Evolutionary conservation across 2,797 vertebrate genomes (phyloP).

Genomic region (Miichthys miiuy): DNA sequence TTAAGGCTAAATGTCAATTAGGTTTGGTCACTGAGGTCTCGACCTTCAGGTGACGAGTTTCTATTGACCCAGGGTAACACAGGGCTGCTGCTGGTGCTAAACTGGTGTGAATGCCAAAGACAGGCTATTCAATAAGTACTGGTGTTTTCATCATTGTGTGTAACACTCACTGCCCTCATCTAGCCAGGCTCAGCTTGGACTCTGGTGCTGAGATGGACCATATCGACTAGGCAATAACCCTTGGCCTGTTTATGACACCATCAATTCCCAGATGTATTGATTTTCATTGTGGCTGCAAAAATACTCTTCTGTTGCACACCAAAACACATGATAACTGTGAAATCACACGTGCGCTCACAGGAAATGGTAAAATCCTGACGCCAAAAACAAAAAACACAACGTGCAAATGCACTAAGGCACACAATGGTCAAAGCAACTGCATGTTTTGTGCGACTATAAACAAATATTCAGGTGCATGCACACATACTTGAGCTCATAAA

Average conservation of each 20-base stretch:
- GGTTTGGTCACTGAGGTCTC: constrained; percentile 20
- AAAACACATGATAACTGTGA: constrained; percentile 31
- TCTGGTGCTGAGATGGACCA: constrained; percentile 53
- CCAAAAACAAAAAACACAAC: background rate
- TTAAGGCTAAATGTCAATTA: constrained; percentile 37
- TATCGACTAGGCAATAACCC: constrained; percentile 70
- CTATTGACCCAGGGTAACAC: constrained; percentile 44
- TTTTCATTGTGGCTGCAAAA: constrained; percentile 63
- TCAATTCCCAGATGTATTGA: constrained; percentile 74
- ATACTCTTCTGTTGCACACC: constrained; percentile 48
- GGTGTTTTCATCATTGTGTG: constrained; percentile 48
- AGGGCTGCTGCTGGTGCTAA: constrained; percentile 31
- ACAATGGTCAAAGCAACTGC: background rate
- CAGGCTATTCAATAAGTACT: constrained; percentile 32
- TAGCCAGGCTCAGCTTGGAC: constrained; percentile 62
- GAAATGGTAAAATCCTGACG: background rate
- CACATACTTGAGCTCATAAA: background rate
- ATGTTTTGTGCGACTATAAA: background rate
- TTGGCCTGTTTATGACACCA: constrained; percentile 65
- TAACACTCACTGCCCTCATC: constrained; percentile 41
- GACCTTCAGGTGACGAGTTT: constrained; percentile 7
- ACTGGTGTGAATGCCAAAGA: constrained; percentile 46
- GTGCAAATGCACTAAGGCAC: background rate
- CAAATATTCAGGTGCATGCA: background rate
- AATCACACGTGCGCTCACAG: background rate